A percentile compares a stretch with the other conserved stretches of the same genome.
Conservation (phyloP, 1,140 invertebrate species). For the Neodiprion lecontei region DNA sequence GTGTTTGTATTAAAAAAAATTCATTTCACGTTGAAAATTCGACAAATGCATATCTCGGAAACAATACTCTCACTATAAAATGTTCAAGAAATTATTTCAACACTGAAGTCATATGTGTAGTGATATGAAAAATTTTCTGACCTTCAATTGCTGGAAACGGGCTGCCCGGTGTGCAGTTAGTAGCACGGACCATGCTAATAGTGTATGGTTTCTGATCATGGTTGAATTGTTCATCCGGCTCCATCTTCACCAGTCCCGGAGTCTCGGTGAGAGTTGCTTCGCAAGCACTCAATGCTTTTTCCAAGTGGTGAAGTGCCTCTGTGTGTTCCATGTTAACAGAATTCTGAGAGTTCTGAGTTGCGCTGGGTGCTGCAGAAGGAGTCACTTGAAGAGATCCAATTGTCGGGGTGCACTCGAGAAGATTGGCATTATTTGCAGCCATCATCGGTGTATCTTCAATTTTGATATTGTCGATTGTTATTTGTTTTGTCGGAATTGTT, state of each 20-base stretch:
- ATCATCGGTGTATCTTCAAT: constrained; percentile 43
- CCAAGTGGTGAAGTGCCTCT: constrained; percentile 57
- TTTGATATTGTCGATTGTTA: constrained; percentile 31
- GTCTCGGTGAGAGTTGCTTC: constrained; percentile 58
- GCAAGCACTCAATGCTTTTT: constrained; percentile 56
- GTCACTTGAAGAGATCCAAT: constrained; percentile 36
- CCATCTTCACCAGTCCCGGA: constrained; percentile 58
- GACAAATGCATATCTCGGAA: too few relatives aligned
- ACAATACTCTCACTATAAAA: constrained; percentile 30
- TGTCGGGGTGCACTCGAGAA: constrained; percentile 41
- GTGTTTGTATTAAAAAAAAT: too few relatives aligned
- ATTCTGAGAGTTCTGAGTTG: constrained; percentile 43
- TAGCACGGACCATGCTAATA: constrained; percentile 56
- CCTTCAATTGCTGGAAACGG: constrained; percentile 61
- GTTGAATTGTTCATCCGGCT: constrained; percentile 57
- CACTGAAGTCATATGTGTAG: constrained; percentile 9
- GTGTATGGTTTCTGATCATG: constrained; percentile 56
- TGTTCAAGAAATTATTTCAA: constrained; percentile 15
- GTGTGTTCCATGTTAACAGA: constrained; percentile 58
- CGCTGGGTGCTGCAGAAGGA: constrained; percentile 33
- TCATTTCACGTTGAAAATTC: too few relatives aligned
- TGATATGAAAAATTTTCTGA: constrained; percentile 32
- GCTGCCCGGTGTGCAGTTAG: constrained; percentile 54
- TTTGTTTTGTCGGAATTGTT: constrained; percentile 33
- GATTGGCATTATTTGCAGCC: constrained; percentile 44